A percentile compares a stretch with the other conserved stretches of the same genome.
Evolutionary conservation across 1,140 invertebrate genomes (phyloP).

Genomic region (Drosophila triauraria): DNA sequence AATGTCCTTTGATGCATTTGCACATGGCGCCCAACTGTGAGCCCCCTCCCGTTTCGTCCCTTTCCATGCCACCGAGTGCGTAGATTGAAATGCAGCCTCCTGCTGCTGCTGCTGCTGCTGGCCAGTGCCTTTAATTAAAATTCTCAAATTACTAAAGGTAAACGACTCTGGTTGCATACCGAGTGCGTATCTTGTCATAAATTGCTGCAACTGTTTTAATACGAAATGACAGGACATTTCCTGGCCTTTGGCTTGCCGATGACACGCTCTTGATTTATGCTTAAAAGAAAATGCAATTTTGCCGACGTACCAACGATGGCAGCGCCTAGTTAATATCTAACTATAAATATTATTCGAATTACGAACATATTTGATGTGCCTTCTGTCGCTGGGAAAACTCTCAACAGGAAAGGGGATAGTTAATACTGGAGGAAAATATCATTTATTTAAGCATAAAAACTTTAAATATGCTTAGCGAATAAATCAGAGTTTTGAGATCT

Average conservation of each 20-base stretch:
- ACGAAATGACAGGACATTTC: slow-evolving; percentile 30
- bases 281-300: slow-evolving; percentile 30
- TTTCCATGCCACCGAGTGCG: slow-evolving; percentile 2
- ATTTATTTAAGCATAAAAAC: no score
- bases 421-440: no score
- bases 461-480: no score
- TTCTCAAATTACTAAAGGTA: slow-evolving; percentile 75
- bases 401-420: no score
- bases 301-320: neutral
- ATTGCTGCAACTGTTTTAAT: slow-evolving; percentile 57
- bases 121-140: slow-evolving; percentile 72
- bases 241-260: slow-evolving; percentile 22
- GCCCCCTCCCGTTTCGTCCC: slow-evolving; percentile 1
- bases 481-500: no score
- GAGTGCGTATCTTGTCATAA: slow-evolving; percentile 40
- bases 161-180: slow-evolving; percentile 50
- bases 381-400: neutral
- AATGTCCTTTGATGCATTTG: slow-evolving; percentile 68
- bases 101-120: slow-evolving; percentile 22
- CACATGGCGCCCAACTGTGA: slow-evolving; percentile 57
- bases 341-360: slow-evolving; percentile 34
- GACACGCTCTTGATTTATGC: slow-evolving; percentile 42
- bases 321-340: neutral
- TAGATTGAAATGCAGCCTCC: slow-evolving; percentile 45
- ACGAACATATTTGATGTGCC: slow-evolving; percentile 11